Base-by-base conservation (phyloP, 2,113 vertebrate species). In the Camarhynchus parvulus region DNA sequence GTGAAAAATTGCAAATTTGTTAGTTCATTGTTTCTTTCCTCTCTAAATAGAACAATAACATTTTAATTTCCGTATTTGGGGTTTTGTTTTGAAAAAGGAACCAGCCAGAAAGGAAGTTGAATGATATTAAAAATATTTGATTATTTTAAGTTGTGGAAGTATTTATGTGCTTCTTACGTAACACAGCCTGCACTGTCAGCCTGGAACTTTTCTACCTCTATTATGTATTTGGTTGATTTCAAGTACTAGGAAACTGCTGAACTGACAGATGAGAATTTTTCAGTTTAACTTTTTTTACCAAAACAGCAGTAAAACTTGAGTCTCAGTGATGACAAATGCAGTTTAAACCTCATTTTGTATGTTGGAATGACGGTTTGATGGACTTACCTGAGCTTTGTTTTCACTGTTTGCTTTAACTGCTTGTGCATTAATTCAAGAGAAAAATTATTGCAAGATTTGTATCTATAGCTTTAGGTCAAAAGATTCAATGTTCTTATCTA, bases 61-160 rank as follows among this genome's bases (percentile, higher is more conserved):
- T 58, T 76, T 83, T 76, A 31, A 62, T 83, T 83, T 83, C 39
- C 9, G 0, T 90, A 55, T 83, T 83, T 42, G 16, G 22, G 6
- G 0, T 13, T 47, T 82, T 88, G 22, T 88, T 82, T 83, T 92
- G 44, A 85, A 92, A 85, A 83, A 64, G 46, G 47, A 59, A 15
- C 64, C 58, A 78, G 78, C 27, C 58, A 78, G 87, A 68, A 67
- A 76, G 75, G 84, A 73, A 39, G 21, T 30, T 55, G 41, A 72
- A 74, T 0, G 3, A 77, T 73, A 80, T 62, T 64, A 56, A 64
- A 92, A 76, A 49, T 6, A 37, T 52, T 62, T 83, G 11, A 62
- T 93, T 89, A 53, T 94, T 96, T 92, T 86, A 87, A 80, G 79
- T 67, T 90, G 50, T 89, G 59, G 23, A 76, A 93, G 31, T 49